These are phyloP conservation scores for Pelecanoides urinatrix DNA, from an alignment of 2,113 vertebrate species.

Conservation along the genomic window DNA sequence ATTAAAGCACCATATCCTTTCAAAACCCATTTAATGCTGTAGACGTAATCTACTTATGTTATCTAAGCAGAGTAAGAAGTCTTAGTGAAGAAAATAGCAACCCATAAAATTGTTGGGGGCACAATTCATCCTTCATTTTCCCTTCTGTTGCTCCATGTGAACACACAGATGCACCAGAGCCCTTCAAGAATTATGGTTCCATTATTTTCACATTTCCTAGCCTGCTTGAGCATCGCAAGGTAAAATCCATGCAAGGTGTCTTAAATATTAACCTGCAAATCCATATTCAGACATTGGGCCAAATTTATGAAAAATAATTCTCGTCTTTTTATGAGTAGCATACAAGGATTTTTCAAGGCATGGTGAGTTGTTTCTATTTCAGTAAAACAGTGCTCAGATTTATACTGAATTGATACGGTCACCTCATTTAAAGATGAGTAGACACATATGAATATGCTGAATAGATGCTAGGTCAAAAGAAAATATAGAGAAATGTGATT, in stretches of 20 bases:
- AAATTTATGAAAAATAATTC: neutral
- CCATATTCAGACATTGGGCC: neutral
- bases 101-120: neutral
- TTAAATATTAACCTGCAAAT: neutral
- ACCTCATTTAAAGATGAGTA: neutral
- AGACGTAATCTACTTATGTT: neutral
- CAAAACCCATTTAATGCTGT: neutral
- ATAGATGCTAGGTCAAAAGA: neutral
- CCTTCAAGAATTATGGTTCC: neutral
- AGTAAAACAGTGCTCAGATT: neutral
- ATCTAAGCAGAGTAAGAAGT: neutral
- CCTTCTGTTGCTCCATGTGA: neutral
- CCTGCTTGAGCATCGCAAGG: neutral
- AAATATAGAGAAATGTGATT: neutral
- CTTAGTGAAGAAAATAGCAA: neutral
- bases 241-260: neutral
- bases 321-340: neutral
- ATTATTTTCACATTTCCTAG: neutral
- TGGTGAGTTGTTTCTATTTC: neutral
- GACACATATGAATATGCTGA: neutral
- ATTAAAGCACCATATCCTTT: slow-evolving; percentile 5
- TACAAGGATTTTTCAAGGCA: neutral
- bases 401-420: neutral
- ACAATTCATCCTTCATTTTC: neutral
- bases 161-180: neutral